Evolutionary conservation across 2,113 vertebrate species (phyloP).

Genomic region (Podilymbus podiceps): DNA sequence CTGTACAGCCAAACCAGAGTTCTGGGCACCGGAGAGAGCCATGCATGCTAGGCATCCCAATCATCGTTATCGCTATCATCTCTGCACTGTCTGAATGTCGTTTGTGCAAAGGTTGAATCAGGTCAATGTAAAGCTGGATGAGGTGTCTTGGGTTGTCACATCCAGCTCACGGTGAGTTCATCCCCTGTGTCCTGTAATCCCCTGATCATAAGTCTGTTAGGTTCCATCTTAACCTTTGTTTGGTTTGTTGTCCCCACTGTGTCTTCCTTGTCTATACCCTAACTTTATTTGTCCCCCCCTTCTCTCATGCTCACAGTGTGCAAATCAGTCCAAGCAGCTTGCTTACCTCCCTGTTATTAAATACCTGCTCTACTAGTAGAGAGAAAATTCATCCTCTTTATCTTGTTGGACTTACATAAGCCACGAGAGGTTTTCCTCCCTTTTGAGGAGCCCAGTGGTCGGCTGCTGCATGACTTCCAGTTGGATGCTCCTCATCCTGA

Average conservation of each 20-base stretch:
- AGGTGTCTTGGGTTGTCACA: not conserved
- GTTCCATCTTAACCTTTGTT: not conserved
- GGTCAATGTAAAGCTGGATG: not conserved
- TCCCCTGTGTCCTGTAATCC: not conserved
- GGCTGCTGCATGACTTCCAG: not conserved
- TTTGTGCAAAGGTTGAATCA: not conserved
- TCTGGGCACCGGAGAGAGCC: too few relatives aligned
- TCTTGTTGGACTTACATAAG: not conserved
- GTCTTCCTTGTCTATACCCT: not conserved
- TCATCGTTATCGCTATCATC: fast-evolving
- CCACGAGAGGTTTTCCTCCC: not conserved
- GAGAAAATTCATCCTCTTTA: not conserved
- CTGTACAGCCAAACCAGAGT: not conserved
- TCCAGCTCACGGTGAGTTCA: not conserved
- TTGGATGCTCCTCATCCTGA: not conserved
- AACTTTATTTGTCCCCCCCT: not conserved
- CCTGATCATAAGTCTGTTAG: not conserved
- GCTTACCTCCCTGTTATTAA: not conserved
- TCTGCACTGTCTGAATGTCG: not conserved
- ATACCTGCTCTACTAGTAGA: not conserved
- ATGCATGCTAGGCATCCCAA: not conserved
- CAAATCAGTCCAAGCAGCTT: not conserved
- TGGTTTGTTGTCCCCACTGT: not conserved
- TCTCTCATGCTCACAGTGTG: not conserved
- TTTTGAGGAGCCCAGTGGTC: not conserved